phyloP scores from a whole-genome alignment of 2,888 invertebrate species.

The Oligia strigilis region DNA sequence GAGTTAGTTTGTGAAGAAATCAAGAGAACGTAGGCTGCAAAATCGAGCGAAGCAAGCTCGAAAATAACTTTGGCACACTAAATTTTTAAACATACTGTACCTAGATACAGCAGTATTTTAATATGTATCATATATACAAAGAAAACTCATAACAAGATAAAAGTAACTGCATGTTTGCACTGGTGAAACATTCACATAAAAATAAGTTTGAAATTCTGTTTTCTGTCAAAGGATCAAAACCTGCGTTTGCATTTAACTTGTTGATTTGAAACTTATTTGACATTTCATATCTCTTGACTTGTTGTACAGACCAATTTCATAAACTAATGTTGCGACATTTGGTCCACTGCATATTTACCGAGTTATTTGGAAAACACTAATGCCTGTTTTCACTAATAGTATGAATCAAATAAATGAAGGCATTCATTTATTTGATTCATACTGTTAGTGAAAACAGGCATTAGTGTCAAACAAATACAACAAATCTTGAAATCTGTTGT shows the following conservation, averaged over 20 bases:
- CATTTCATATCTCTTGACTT: background rate
- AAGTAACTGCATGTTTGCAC: background rate
- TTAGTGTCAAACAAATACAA: too few relatives aligned
- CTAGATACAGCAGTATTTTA: too few relatives aligned
- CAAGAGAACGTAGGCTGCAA: too few relatives aligned
- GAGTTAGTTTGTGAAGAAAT: too few relatives aligned
- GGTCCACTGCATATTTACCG: background rate
- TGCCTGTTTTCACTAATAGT: background rate
- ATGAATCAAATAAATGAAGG: background rate
- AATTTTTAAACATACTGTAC: too few relatives aligned
- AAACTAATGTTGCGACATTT: background rate
- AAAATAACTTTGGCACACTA: too few relatives aligned
- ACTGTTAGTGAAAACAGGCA: too few relatives aligned
- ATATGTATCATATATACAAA: background rate
- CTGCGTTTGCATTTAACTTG: background rate
- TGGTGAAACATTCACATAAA: background rate
- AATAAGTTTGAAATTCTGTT: background rate
- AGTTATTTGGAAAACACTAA: background rate
- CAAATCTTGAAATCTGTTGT: too few relatives aligned
- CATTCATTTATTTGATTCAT: too few relatives aligned
- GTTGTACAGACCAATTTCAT: background rate
- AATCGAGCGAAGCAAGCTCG: too few relatives aligned
- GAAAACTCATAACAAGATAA: background rate
- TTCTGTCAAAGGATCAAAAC: background rate
- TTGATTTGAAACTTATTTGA: background rate